Evolutionary conservation across 2,113 vertebrate genomes (phyloP), one percentile per base, ranked within the genome.

Genomic region (Desmodus rotundus): DNA sequence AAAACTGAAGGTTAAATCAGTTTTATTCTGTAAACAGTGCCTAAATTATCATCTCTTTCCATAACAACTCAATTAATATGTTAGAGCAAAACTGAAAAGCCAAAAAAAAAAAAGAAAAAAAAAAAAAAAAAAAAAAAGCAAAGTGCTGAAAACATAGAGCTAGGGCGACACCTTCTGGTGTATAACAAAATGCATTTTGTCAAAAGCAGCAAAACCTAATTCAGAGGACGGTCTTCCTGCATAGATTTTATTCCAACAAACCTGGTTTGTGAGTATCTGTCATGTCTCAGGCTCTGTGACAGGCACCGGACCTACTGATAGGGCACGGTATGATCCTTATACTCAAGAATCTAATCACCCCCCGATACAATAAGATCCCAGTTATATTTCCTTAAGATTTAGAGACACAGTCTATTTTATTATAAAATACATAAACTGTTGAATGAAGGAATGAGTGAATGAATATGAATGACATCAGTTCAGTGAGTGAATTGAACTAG

Each of bases 81-180:
- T 58, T 65, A 74, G 41, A 95, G 50, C 4, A 45, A 63, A 85
- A 41, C n/a, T 47, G 78, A 81, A 74, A 93, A 95, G 94, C 81
- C 5, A 5, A 52, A 86, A 47, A 0, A 43, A 0, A 1, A 63
- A 31, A 63, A 63, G 6, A 63, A 63, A 63, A 31, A 63, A 63
- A 31, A 31, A 63, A 63, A 63, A 63, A 31, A 63, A 63, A 15
- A 63, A 63, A 63, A 31, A 63, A 63, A 31, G 14, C 31, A 63
- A 63, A 11, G 0, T 0, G 19, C 9, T 65, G n/a, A 63, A 93
- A 96, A 41, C 41, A 26, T 92, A 96, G 97, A 88, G 28, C 96
- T 68, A 77, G 82, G 65, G 96, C 93, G 98, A 98, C 98, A 98
- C 96, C 98, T 98, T 36, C 98, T 98, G 98, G 98, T 41, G 74